These are phyloP conservation scores for Prionailurus viverrinus DNA, from an alignment of 2,113 vertebrate genomes.

Conservation along the genomic window DNA sequence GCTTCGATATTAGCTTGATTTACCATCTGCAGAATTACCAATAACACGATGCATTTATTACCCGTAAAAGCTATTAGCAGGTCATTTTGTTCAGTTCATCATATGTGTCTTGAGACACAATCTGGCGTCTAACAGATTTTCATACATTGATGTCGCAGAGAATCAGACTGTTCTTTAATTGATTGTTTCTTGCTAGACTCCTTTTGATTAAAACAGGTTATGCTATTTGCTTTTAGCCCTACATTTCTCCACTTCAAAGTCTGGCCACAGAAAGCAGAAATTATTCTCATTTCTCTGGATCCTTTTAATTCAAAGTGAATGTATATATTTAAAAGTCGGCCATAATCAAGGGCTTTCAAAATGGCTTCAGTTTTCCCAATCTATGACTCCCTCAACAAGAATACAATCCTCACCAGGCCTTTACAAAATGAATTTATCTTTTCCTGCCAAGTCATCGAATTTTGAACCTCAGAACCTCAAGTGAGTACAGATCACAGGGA, in stretches of 20 bases:
- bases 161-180: constrained; percentile 95
- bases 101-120: constrained; percentile 95
- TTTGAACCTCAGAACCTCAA: constrained; percentile 86
- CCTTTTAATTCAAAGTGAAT: constrained; percentile 86
- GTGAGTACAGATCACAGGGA: constrained; percentile 83
- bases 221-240: constrained; percentile 90
- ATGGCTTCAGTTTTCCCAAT: constrained; percentile 84
- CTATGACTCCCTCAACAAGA: constrained; percentile 85
- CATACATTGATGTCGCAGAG: constrained; percentile 93
- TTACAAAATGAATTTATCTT: constrained; percentile 86
- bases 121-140: constrained; percentile 95
- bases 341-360: constrained; percentile 86
- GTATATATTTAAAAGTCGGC: constrained; percentile 84
- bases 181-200: constrained; percentile 93
- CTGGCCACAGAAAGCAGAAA: constrained; percentile 85
- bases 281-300: constrained; percentile 87
- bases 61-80: constrained; percentile 94
- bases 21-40: constrained; percentile 94
- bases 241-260: constrained; percentile 88
- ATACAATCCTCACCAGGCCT: constrained; percentile 85
- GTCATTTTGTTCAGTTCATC: constrained; percentile 94
- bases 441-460: constrained; percentile 87
- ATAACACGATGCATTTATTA: constrained; percentile 95
- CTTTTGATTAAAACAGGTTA: constrained; percentile 93
- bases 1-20: constrained; percentile 92